phyloP scores from a whole-genome alignment of 2,113 vertebrate genomes.

The Engraulis encrasicolus region DNA sequence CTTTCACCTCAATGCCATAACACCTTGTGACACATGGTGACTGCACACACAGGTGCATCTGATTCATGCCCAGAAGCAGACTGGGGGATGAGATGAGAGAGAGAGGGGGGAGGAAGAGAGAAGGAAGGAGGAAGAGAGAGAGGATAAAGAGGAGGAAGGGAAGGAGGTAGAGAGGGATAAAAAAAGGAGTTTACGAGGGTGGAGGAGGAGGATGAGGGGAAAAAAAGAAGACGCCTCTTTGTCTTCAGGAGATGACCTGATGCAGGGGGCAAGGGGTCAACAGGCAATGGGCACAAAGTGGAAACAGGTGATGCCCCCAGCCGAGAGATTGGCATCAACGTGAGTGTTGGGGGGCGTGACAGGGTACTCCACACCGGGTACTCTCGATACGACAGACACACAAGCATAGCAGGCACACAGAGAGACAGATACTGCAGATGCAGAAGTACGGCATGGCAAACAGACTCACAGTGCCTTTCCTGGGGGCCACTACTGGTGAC shows the following conservation, averaged over 20 bases:
- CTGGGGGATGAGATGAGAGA: too few relatives aligned
- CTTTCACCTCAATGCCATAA: not conserved
- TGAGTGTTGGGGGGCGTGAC: not conserved
- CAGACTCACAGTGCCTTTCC: slow-evolving; percentile 39
- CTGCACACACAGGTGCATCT: slow-evolving; percentile 13
- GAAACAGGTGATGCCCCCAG: not conserved
- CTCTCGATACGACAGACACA: too few relatives aligned
- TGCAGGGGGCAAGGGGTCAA: not conserved
- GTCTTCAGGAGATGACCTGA: slow-evolving; percentile 1
- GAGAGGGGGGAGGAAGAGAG: too few relatives aligned
- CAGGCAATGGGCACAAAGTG: not conserved
- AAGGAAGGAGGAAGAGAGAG: too few relatives aligned
- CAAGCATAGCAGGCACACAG: too few relatives aligned
- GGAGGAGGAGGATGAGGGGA: too few relatives aligned
- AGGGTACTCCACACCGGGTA: not conserved
- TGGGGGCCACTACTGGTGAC: slow-evolving; percentile 39
- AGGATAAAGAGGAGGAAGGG: too few relatives aligned
- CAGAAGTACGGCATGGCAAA: slow-evolving; percentile 16
- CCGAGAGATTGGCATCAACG: not conserved
- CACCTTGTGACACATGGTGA: slow-evolving; percentile 41
- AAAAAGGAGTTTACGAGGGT: too few relatives aligned
- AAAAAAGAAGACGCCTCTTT: too few relatives aligned
- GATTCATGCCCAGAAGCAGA: slow-evolving; percentile 20
- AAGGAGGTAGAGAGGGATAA: too few relatives aligned
- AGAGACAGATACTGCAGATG: too few relatives aligned